These are phyloP conservation scores for Nanger granti DNA, from an alignment of 2,113 vertebrate species.

Conservation along the genomic window DNA sequence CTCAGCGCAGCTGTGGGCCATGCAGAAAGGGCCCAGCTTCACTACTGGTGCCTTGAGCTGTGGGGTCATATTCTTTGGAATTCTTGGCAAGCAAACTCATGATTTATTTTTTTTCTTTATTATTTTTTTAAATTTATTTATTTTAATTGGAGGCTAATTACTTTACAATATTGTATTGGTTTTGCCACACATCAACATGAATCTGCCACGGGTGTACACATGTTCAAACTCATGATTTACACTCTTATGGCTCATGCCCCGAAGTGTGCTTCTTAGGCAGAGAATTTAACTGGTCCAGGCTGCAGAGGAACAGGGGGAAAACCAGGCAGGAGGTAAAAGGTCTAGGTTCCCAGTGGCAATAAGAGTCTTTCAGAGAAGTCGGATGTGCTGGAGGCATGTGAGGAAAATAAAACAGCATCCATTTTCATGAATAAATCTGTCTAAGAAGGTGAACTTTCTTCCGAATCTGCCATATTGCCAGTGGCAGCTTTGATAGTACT, in stretches of 20 bases:
- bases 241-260: not conserved
- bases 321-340: not conserved
- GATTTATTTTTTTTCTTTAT: not conserved
- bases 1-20: not conserved
- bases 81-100: not conserved
- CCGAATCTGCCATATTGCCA: not conserved
- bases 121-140: too few species aligned
- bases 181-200: too few species aligned
- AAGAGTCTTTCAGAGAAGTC: not conserved
- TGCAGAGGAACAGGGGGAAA: slow-evolving; percentile 7
- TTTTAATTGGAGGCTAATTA: too few species aligned
- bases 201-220: too few species aligned
- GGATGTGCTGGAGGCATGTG: not conserved
- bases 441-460: not conserved
- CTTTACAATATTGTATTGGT: too few species aligned
- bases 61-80: not conserved
- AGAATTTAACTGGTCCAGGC: not conserved
- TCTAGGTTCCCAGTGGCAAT: not conserved
- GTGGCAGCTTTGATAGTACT: not conserved
- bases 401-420: not conserved
- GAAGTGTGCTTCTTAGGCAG: not conserved
- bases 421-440: slow-evolving; percentile 29
- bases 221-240: slow-evolving; percentile 2
- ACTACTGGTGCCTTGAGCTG: not conserved
- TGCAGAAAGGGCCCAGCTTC: not conserved